phyloP scores from a whole-genome alignment of 2,888 invertebrate species.

The Lasioglossum villosulum region DNA sequence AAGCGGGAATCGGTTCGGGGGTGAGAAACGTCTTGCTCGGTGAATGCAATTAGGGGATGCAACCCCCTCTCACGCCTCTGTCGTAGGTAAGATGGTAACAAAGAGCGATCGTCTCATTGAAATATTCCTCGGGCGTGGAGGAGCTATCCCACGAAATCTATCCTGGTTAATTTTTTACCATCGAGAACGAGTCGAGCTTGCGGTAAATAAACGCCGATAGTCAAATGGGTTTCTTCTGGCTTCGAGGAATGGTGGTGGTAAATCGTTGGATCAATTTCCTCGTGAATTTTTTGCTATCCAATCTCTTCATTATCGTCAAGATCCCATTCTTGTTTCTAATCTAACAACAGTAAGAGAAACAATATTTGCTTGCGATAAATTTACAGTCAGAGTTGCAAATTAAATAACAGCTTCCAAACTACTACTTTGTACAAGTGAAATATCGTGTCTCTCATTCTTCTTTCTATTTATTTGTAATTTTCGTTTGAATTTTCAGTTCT shows the following conservation, averaged over 20 bases:
- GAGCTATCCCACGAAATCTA: constrained; percentile 16
- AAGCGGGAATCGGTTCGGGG: constrained; percentile 39
- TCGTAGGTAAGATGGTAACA: background rate
- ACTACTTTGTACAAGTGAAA: background rate
- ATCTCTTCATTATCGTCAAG: background rate
- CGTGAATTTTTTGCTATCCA: background rate
- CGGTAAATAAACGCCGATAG: constrained; percentile 1
- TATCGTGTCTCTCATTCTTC: background rate
- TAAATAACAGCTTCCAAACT: background rate
- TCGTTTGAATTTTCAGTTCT: background rate
- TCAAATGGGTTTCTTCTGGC: constrained; percentile 1
- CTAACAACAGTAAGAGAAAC: background rate
- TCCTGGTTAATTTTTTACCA: constrained; percentile 16
- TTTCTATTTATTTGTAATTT: background rate
- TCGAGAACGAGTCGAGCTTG: constrained; percentile 22
- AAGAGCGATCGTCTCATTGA: constrained; percentile 60
- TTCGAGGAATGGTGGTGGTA: background rate
- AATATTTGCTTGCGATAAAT: background rate
- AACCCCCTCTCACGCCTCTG: background rate
- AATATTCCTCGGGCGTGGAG: constrained; percentile 63
- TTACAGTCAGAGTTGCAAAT: background rate
- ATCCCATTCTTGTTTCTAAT: background rate
- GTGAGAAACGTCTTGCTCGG: constrained; percentile 42
- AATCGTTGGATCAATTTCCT: background rate
- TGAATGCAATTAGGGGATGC: constrained; percentile 62